Evolutionary conservation across 2,797 vertebrate genomes (phyloP).

Genomic region (Kryptopterus vitreolus): DNA sequence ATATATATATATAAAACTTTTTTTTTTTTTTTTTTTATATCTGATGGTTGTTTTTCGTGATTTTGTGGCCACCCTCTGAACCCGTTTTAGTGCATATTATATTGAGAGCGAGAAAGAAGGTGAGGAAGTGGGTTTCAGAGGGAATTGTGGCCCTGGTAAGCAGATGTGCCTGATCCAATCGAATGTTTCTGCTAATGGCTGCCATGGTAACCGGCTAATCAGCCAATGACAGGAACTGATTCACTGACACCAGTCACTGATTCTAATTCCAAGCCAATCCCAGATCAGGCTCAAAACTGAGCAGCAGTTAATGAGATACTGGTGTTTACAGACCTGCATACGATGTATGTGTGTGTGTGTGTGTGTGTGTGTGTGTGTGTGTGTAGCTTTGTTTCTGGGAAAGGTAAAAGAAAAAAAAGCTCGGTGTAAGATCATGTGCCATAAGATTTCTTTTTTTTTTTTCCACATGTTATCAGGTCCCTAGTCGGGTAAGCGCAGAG

Average conservation of each 20-base stretch:
- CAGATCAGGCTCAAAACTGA: slow-evolving; percentile 23
- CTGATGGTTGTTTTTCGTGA: not conserved
- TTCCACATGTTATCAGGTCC: slow-evolving; percentile 63
- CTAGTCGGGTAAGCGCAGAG: slow-evolving; percentile 73
- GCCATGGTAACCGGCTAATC: slow-evolving; percentile 50
- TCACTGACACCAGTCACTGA: slow-evolving; percentile 33
- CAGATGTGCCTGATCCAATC: slow-evolving; percentile 57
- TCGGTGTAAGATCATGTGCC: slow-evolving; percentile 40
- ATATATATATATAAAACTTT: no score
- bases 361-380: slow-evolving; percentile 28
- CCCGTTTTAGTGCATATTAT: slow-evolving; percentile 8
- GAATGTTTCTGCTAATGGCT: slow-evolving; percentile 56
- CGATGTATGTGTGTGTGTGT: slow-evolving; percentile 28
- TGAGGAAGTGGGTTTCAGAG: slow-evolving; percentile 28
- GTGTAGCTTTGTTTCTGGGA: slow-evolving; percentile 15
- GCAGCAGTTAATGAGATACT: slow-evolving; percentile 45
- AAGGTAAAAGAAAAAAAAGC: slow-evolving; percentile 8
- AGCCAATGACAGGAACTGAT: slow-evolving; percentile 40
- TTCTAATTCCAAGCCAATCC: slow-evolving; percentile 38
- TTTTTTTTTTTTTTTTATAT: slow-evolving; percentile 1
- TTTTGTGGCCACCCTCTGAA: not conserved
- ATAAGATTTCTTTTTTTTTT: slow-evolving; percentile 45
- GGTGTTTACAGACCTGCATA: slow-evolving; percentile 35
- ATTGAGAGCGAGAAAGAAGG: not conserved
- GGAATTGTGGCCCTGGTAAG: slow-evolving; percentile 52